A percentile compares a stretch with the other conserved stretches of the same genome.
phyloP scores from a whole-genome alignment of 2,113 vertebrate species.

The Ariopsis seemanni region DNA sequence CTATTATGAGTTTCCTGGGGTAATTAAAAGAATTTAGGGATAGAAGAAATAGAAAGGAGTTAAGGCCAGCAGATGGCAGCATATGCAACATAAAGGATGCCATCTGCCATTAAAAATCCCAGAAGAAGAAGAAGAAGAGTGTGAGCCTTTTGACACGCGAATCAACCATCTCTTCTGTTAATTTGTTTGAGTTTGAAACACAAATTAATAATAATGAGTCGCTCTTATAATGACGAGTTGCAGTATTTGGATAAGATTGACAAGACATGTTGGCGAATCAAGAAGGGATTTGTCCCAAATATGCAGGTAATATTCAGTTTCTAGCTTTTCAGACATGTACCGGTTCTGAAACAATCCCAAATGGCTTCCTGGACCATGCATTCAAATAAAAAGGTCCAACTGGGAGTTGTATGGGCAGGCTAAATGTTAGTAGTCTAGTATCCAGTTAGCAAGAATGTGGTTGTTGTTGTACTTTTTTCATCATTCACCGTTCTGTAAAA shows the following conservation, averaged over 20 bases:
- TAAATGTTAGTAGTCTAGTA: too few relatives aligned
- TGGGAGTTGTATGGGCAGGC: background rate
- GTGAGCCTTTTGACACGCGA: background rate
- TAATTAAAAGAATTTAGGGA: too few relatives aligned
- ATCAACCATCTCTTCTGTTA: background rate
- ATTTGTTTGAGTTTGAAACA: background rate
- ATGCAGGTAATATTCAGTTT: slow-evolving; percentile 80
- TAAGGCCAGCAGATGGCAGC: too few relatives aligned
- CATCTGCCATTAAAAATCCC: too few relatives aligned
- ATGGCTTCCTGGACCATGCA: background rate
- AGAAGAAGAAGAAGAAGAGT: slow-evolving; percentile 23
- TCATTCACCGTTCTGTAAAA: background rate
- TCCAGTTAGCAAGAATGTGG: too few relatives aligned
- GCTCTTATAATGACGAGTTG: slow-evolving; percentile 94
- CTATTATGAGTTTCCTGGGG: too few relatives aligned
- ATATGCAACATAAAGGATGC: too few relatives aligned
- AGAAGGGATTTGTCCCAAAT: slow-evolving; percentile 95
- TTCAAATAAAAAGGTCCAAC: background rate
- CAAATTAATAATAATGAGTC: slow-evolving; percentile 77
- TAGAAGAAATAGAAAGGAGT: too few relatives aligned
- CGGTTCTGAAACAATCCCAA: background rate
- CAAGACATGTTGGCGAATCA: slow-evolving; percentile 91
- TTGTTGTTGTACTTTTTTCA: background rate
- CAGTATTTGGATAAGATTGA: slow-evolving; percentile 89
- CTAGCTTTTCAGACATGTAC: background rate